Evolutionary conservation across 2,888 invertebrate genomes (phyloP).

Genomic region (Labia minor): DNA sequence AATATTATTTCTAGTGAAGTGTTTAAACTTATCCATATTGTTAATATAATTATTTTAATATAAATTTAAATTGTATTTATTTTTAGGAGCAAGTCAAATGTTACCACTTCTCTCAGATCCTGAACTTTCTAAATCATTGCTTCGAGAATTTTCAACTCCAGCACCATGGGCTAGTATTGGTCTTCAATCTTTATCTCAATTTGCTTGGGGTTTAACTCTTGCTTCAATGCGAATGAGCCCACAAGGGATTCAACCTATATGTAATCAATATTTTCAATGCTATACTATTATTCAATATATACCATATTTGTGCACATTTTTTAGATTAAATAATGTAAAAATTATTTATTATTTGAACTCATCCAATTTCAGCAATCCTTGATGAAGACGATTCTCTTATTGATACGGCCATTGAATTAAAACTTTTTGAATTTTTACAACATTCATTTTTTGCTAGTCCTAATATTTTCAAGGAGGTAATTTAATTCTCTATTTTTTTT

Average conservation of each 20-base stretch:
- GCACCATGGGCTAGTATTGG: constrained; percentile 41
- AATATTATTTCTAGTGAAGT: too few relatives aligned
- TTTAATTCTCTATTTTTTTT: constrained; percentile 4
- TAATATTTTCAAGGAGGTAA: constrained; percentile 51
- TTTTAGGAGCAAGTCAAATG: constrained; percentile 48
- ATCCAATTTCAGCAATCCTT: constrained; percentile 39
- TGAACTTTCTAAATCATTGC: constrained; percentile 21
- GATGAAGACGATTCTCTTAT: constrained; percentile 73
- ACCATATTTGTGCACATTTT: too few relatives aligned
- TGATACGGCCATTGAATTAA: constrained; percentile 64
- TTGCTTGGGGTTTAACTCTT: constrained; percentile 59
- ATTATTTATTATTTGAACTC: constrained; percentile 8
- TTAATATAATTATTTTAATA: too few relatives aligned
- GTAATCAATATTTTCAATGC: constrained; percentile 20
- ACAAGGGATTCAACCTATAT: constrained; percentile 43
- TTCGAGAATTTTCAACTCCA: constrained; percentile 30
- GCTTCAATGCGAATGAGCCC: constrained; percentile 50
- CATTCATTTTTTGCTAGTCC: constrained; percentile 60
- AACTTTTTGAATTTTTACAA: constrained; percentile 70
- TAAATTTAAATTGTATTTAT: too few relatives aligned
- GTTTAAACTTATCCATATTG: too few relatives aligned
- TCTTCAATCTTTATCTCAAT: constrained; percentile 47
- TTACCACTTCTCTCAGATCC: constrained; percentile 38
- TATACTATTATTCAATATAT: not conserved
- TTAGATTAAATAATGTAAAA: not conserved